phyloP scores from a whole-genome alignment of 1,140 invertebrate species.

The Melanaphis sacchari region DNA sequence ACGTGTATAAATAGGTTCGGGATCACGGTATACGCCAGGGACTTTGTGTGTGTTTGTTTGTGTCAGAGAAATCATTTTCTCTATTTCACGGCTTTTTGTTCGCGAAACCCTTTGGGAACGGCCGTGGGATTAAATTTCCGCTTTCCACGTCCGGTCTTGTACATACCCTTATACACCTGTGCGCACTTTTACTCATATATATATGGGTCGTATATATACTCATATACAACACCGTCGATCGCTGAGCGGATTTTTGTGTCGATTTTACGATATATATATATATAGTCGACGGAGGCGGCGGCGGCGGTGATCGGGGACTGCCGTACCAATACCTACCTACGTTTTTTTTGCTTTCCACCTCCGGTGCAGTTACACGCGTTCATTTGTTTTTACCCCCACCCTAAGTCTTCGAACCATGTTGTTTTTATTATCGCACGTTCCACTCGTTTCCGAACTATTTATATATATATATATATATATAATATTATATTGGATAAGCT shows the following conservation, averaged over 20 bases:
- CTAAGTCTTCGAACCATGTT: not conserved
- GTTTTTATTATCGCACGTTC: conserved; percentile 20
- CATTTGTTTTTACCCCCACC: not conserved
- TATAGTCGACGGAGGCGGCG: not conserved
- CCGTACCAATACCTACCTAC: not conserved
- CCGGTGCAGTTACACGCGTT: not conserved
- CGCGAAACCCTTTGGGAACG: conserved; percentile 32
- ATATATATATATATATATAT: not conserved
- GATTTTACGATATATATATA: conserved; percentile 32
- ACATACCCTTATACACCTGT: not conserved
- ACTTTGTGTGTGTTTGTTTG: not conserved
- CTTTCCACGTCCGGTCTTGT: not conserved
- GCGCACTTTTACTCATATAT: not conserved
- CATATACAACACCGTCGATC: not conserved
- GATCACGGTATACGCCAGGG: not conserved
- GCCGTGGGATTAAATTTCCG: conserved; percentile 31
- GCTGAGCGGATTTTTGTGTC: conserved; percentile 1
- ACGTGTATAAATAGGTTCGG: not conserved
- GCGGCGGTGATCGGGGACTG: not conserved
- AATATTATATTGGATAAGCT: not conserved
- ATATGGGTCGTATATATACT: not conserved
- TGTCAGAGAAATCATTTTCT: conserved; percentile 45
- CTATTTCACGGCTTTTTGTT: not conserved
- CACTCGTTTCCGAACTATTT: not conserved
- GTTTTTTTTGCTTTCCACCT: not conserved